Evolutionary conservation across 2,888 invertebrate genomes (phyloP).

Genomic region (Piscicola geometra): DNA sequence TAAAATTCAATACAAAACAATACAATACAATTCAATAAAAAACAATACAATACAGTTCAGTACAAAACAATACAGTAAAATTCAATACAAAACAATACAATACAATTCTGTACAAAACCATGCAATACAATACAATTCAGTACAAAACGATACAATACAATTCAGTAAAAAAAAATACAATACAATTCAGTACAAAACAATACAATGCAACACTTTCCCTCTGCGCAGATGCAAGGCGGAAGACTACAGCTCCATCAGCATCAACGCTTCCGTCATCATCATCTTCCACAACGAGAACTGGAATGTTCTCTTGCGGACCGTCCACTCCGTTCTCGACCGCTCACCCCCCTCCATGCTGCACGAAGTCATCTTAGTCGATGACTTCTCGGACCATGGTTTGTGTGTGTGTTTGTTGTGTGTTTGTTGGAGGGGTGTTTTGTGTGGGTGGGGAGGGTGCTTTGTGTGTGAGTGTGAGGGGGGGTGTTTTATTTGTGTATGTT

Average conservation of each 20-base stretch:
- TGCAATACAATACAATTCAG: background rate
- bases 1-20: background rate
- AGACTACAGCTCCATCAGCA: conserved; percentile 50
- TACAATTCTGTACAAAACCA: too few relatives aligned
- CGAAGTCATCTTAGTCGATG: conserved; percentile 92
- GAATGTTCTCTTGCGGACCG: conserved; percentile 89
- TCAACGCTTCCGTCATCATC: conserved; percentile 55
- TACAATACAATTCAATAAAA: too few relatives aligned
- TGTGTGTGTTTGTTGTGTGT: background rate
- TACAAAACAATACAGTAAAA: too few relatives aligned
- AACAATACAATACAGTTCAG: too few relatives aligned
- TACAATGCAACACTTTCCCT: too few relatives aligned
- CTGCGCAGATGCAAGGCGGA: conserved; percentile 49
- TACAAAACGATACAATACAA: background rate
- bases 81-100: too few relatives aligned
- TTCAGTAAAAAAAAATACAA: too few relatives aligned
- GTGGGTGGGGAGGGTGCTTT: too few relatives aligned
- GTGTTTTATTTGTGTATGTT: too few relatives aligned
- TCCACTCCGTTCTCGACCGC: conserved; percentile 88
- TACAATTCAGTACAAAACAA: too few relatives aligned
- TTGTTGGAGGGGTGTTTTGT: background rate
- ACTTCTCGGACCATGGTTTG: conserved; percentile 63
- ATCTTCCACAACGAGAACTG: conserved; percentile 90
- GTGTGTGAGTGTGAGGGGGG: too few relatives aligned
- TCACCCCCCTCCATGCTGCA: conserved; percentile 83